A percentile compares a stretch with the other conserved stretches of the same genome.
These are phyloP conservation scores for Acleris emargana DNA, from an alignment of 2,888 invertebrate genomes.

Conservation along the genomic window DNA sequence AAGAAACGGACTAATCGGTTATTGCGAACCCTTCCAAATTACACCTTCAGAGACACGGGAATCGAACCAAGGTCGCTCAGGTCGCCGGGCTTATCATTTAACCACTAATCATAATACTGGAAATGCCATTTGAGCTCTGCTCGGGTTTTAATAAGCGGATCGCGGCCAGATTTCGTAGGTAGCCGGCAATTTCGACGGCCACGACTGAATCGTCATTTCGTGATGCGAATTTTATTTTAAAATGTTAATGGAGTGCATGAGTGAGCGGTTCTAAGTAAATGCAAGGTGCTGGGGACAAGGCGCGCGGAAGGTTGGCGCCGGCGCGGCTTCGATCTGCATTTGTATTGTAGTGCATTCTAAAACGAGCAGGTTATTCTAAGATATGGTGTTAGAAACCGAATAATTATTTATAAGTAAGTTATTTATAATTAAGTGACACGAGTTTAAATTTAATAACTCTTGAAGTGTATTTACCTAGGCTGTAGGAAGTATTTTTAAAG, in stretches of 20 bases:
- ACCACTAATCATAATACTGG: conserved; percentile 76
- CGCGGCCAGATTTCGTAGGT: conserved; percentile 57
- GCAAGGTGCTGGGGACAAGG: conserved; percentile 14
- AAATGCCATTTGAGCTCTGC: conserved; percentile 79
- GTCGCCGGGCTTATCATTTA: conserved; percentile 80
- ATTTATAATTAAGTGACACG: too few species aligned
- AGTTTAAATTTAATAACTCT: too few species aligned
- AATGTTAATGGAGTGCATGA: conserved; percentile 34
- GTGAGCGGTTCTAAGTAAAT: conserved; percentile 33
- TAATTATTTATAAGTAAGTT: too few species aligned
- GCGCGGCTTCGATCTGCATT: not conserved
- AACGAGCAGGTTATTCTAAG: too few species aligned
- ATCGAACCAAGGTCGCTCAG: conserved; percentile 78
- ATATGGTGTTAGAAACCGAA: too few species aligned
- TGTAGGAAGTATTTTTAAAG: too few species aligned
- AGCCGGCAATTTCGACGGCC: conserved; percentile 66
- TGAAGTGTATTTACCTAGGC: too few species aligned
- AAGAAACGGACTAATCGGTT: conserved; percentile 79
- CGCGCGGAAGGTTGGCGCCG: conserved; percentile 12
- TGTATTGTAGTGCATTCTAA: not conserved
- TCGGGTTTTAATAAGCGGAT: conserved; percentile 73
- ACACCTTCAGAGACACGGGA: conserved; percentile 81
- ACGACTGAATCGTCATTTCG: conserved; percentile 51
- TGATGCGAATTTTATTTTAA: conserved; percentile 56
- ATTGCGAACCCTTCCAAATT: conserved; percentile 77